phyloP scores from a whole-genome alignment of 2,888 invertebrate species.

The Osmoderma eremita region DNA sequence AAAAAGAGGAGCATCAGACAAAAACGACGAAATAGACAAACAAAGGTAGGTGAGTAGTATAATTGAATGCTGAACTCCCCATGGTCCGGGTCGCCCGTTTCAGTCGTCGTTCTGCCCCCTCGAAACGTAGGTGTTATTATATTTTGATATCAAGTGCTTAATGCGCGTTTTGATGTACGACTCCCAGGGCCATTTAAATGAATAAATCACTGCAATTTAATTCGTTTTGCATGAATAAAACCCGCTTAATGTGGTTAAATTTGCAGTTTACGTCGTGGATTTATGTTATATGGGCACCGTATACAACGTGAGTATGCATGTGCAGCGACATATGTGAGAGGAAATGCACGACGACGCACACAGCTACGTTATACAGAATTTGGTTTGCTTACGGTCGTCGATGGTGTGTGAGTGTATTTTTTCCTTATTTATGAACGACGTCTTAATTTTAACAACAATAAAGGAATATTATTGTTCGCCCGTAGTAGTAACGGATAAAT shows the following conservation, averaged over 20 bases:
- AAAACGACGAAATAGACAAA: conserved; percentile 32
- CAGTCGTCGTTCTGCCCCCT: conserved; percentile 37
- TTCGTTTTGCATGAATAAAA: conserved; percentile 47
- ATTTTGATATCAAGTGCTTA: conserved; percentile 60
- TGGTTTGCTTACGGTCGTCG: neutral
- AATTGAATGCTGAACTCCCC: conserved; percentile 41
- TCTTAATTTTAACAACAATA: conserved; percentile 30
- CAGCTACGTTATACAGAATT: neutral
- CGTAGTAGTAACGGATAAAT: conserved; percentile 11
- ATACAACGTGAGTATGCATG: too few relatives aligned
- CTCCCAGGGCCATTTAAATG: conserved; percentile 53
- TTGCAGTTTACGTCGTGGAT: conserved; percentile 39
- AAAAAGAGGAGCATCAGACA: neutral
- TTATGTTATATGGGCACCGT: conserved; percentile 39
- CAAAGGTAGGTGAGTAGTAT: conserved; percentile 43
- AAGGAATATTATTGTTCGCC: conserved; percentile 8
- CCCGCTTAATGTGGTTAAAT: conserved; percentile 43
- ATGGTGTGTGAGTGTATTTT: conserved; percentile 1
- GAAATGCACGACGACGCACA: neutral
- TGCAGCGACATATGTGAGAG: neutral
- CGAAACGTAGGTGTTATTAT: conserved; percentile 59
- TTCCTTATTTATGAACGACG: conserved; percentile 24
- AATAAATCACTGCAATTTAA: conserved; percentile 53
- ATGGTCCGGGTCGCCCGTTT: conserved; percentile 34
- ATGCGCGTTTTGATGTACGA: conserved; percentile 53